Percentiles rank a stretch among this genome's conserved stretches.
Evolutionary conservation across 2,797 vertebrate species (phyloP).

Genomic region (Pampus argenteus): DNA sequence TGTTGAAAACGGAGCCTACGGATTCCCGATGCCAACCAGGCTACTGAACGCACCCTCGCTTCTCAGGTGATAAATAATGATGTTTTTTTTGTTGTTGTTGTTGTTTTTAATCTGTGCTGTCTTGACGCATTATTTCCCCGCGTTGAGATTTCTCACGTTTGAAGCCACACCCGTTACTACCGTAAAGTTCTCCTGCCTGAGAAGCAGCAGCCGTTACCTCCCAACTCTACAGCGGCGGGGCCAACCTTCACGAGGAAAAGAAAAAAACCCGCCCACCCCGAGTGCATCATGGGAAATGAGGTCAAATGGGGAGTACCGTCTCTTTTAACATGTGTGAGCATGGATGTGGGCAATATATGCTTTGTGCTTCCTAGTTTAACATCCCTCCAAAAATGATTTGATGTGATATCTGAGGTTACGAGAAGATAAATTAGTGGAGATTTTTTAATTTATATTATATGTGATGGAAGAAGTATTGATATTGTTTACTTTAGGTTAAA

Average conservation of each 20-base stretch:
- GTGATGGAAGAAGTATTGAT: no score
- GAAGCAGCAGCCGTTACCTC: constrained; percentile 66
- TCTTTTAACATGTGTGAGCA: background rate
- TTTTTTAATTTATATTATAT: background rate
- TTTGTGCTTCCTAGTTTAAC: background rate
- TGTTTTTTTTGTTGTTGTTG: background rate
- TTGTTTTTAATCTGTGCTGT: constrained; percentile 27
- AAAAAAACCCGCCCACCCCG: constrained; percentile 49
- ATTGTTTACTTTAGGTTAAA: no score
- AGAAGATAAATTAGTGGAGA: background rate
- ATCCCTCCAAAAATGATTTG: no score
- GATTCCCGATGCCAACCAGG: constrained; percentile 37
- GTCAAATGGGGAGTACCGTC: constrained; percentile 10
- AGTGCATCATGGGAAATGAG: constrained; percentile 78
- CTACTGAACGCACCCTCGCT: constrained; percentile 21
- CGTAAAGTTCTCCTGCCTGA: constrained; percentile 76
- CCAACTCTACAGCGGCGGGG: constrained; percentile 45
- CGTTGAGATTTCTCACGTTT: constrained; percentile 79
- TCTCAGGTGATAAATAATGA: background rate
- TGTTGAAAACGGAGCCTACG: constrained; percentile 55
- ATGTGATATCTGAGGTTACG: background rate
- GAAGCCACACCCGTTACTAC: constrained; percentile 85
- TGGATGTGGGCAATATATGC: background rate
- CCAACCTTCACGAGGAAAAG: constrained; percentile 6
- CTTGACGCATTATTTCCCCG: constrained; percentile 62